Evolutionary conservation across 1,140 invertebrate genomes (phyloP).

Genomic region (Elymnias hypermnestra): DNA sequence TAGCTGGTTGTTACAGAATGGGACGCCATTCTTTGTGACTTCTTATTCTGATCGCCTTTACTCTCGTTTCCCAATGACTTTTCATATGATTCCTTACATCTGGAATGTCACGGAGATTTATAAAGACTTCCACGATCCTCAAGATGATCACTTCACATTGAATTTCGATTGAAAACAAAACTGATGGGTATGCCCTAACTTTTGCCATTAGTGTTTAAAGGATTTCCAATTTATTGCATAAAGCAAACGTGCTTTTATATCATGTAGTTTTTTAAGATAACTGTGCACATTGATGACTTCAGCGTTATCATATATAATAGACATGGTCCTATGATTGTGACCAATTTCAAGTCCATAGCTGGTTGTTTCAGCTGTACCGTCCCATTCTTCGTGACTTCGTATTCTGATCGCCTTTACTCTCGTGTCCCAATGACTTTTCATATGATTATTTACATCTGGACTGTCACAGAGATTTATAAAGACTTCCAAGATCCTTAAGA

Average conservation of each 20-base stretch:
- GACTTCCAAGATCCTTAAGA: constrained; percentile 47
- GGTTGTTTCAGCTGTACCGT: constrained; percentile 48
- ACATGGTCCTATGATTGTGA: constrained; percentile 52
- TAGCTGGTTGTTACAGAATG: constrained; percentile 44
- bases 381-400: constrained; percentile 55
- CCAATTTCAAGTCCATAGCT: constrained; percentile 48
- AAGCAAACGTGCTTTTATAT: constrained; percentile 38
- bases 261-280: constrained; percentile 36
- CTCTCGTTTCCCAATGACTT: constrained; percentile 32
- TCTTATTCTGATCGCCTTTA: constrained; percentile 38
- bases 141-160: too few species aligned
- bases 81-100: constrained; percentile 51
- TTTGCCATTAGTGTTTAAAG: too few species aligned
- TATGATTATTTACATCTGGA: constrained; percentile 47
- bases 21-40: constrained; percentile 61
- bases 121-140: constrained; percentile 49
- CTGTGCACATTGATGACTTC: constrained; percentile 45
- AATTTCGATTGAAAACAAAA: too few species aligned
- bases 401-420: constrained; percentile 38
- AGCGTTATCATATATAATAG: constrained; percentile 41
- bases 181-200: too few species aligned
- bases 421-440: constrained; percentile 40
- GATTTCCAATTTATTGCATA: constrained; percentile 46
- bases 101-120: constrained; percentile 59
- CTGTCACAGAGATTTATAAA: constrained; percentile 61